Evolutionary conservation across 2,888 invertebrate genomes (phyloP), one percentile per base, ranked within the genome.

Genomic region (Syrista parreyssii): DNA sequence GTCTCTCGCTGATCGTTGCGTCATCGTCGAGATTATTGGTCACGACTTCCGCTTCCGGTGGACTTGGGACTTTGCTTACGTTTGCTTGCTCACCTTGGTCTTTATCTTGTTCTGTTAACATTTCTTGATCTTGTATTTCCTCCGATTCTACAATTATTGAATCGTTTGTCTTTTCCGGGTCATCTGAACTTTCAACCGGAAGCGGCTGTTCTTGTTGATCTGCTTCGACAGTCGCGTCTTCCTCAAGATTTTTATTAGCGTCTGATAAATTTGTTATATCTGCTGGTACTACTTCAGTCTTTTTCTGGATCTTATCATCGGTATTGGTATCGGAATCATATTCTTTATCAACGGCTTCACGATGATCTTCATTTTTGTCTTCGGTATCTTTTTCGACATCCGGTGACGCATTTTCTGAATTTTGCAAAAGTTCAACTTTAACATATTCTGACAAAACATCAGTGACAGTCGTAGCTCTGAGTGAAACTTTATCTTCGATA

Each of bases 1-100:
- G 82, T 34, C 79, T 82, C 12, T 79, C 78, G 77, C 12, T 68
- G n/a, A 9, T 73, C 55, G 33, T 69, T 23, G 55, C 55, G n/a
- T 78, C 78, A 68, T 79, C 80, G 31, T 68, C 34, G 12, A 77
- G 74, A 68, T 77, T 76, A 76, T 81, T 76, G 23, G 79, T 81
- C 33, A 78, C 75, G 32, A 80, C 75, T 73, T 77, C 77, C 23
- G 78, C 76, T 76, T 76, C 75, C 55, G 78, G 78, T 31, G 78
- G 78, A 75, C 12, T 32, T 31, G 32, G 32, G 12, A 32, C 31
- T 32, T 71, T 33, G 4, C 4, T 71, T 33, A 33, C 71, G 12
- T 32, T 23, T 33, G 71, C 3, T 55, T 6, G 9, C 2, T 55
- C 55, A 55, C 6, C 0, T 55, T 23, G 9, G 2, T 71, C 4